These are phyloP conservation scores for Barbus barbus DNA, from an alignment of 2,113 vertebrate species.

Conservation along the genomic window DNA sequence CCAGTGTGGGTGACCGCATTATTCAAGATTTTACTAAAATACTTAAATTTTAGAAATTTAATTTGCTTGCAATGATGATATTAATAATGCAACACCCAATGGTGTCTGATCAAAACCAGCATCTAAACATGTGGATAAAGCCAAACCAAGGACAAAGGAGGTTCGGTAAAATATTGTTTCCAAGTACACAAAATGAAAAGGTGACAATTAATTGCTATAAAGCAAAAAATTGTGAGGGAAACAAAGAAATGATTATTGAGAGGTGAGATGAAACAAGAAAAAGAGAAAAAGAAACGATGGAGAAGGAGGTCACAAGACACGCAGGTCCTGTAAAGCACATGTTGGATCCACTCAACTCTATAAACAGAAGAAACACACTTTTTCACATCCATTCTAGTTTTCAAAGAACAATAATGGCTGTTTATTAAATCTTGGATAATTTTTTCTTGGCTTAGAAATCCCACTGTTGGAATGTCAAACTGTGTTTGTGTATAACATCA, in stretches of 20 bases:
- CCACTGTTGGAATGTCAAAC: slow-evolving; percentile 51
- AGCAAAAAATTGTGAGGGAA: slow-evolving; percentile 49
- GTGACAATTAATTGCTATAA: slow-evolving; percentile 41
- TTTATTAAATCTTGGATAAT: slow-evolving; percentile 58
- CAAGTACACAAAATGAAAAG: slow-evolving; percentile 35
- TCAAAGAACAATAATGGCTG: slow-evolving; percentile 64
- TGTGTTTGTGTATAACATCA: slow-evolving; percentile 60
- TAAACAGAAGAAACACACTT: slow-evolving; percentile 60
- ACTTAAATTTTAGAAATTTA: slow-evolving; percentile 75
- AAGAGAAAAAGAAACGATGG: slow-evolving; percentile 53
- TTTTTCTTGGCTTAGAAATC: slow-evolving; percentile 55
- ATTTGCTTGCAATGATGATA: slow-evolving; percentile 72
- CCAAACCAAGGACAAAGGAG: slow-evolving; percentile 9
- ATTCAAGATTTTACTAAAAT: slow-evolving; percentile 67
- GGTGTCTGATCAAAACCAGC: too few species aligned
- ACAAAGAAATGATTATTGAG: slow-evolving; percentile 42
- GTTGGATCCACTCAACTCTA: slow-evolving; percentile 67
- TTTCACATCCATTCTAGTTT: slow-evolving; percentile 60
- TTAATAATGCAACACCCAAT: slow-evolving; percentile 66
- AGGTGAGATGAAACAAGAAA: slow-evolving; percentile 39
- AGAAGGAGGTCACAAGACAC: slow-evolving; percentile 53
- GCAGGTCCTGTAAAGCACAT: slow-evolving; percentile 55
- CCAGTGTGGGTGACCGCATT: slow-evolving; percentile 53
- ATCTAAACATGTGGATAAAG: slow-evolving; percentile 54
- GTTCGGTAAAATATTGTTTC: background rate